Evolutionary conservation across 1,140 invertebrate species (phyloP), one percentile per base, ranked within the genome.

Genomic region (Rhopalosiphum padi): DNA sequence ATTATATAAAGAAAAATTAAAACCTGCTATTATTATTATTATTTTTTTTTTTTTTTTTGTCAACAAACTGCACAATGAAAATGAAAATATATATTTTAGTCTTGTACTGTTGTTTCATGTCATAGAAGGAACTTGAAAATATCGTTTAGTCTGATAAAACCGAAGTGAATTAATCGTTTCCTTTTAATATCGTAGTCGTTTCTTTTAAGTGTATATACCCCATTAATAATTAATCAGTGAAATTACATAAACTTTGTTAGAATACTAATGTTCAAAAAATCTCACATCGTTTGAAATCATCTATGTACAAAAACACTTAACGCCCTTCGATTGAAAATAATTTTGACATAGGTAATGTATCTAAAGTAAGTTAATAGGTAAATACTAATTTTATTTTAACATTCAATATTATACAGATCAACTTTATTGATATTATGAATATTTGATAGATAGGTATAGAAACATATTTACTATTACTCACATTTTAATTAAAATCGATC

Each of bases 211-310:
- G n/a, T 51, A 46, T 30, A 0, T 6, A 25, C 15, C 43, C 41
- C 43, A 46, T 87, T 83, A n/a, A 77, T 46, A 87, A 87, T 87
- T 87, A 35, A 35, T 51, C 86, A 35, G 15, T 77, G 60, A 77
- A 15, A 35, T n/a, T 6, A n/a, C 15, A 35, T n/a, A n/a, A 77
- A 77, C 9, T 15, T n/a, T 18, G 5, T 77, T 77, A n/a, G 15
- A n/a, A 77, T 60, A 60, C 8, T n/a, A 77, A 18, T n/a, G n/a
- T n/a, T 77, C n/a, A 77, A 23, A n/a, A n/a, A 68, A 68, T n/a
- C 60, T 68, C 30, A 30, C n/a, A n/a, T 6, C 23, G 55, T 77
- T 35, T 68, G 60, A 77, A 77, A 77, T n/a, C 30, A 35, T 18
- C 15, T 77, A n/a, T 18, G 15, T 85, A 23, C 11, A 43, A 0